Base-by-base conservation (phyloP, 2,797 vertebrate genomes). In the Galaxias olidus region DNA sequence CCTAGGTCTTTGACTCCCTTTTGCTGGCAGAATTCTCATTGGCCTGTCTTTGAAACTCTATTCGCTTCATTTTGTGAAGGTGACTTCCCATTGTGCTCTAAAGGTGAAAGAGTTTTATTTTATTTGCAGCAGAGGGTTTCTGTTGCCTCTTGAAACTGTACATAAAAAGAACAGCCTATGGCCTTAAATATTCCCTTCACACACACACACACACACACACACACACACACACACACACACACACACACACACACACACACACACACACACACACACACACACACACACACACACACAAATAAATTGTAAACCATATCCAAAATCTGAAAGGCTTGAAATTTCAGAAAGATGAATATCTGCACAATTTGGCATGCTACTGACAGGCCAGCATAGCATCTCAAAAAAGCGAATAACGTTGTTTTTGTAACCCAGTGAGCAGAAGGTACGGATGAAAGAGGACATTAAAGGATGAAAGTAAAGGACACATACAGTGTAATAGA, bases 381-480 rank as follows among this genome's bases (percentile, higher is more conserved):
- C 18, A 13, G 19, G 40, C 50, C 20, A 44, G 59, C 20, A 20
- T 8, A n/a, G 43, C 12, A 14, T 14, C 13, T 52, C 13, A 61
- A 60, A 67, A 59, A 10, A 45, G 12, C 47, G 9, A 47, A 14
- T 10, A 19, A 9, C 4, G 4, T 50, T 41, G 12, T 12, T 48
- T n/a, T 48, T 61, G 3, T 17, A 60, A n/a, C 10, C 19, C 56
- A 15, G 14, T 17, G 19, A 17, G 44, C 18, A 12, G 30, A 61
- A 55, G 51, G 15, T 40, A 43, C 42, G 51, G 58, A 68, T 49
- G 54, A 58, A 69, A 63, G 53, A 55, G 41, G 15, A 13, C 51
- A 41, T 15, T 13, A 48, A 58, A 58, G 63, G 46, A 61, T 61
- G 13, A 55, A 68, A 20, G 51, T 48, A 55, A 68, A 30, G 9